Evolutionary conservation across 1,140 invertebrate genomes (phyloP).

Genomic region (Kradibia gibbosae): DNA sequence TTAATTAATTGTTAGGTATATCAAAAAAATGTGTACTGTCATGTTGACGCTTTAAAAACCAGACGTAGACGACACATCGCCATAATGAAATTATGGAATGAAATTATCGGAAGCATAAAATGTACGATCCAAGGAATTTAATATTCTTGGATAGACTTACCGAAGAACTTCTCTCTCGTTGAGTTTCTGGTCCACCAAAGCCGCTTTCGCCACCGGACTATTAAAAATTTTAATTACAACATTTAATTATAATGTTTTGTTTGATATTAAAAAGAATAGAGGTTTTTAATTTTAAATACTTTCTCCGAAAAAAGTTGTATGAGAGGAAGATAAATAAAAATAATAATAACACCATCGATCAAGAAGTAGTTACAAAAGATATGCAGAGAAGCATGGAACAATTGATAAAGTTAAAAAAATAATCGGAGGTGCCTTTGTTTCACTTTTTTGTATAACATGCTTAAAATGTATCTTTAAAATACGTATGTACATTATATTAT

Average conservation of each 20-base stretch:
- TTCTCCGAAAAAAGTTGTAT: too few relatives aligned
- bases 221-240: slow-evolving; percentile 56
- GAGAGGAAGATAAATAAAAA: too few relatives aligned
- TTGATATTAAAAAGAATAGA: neutral
- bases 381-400: slow-evolving; percentile 65
- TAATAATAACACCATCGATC: too few relatives aligned
- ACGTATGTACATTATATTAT: slow-evolving; percentile 8
- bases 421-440: slow-evolving; percentile 53
- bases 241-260: neutral
- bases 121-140: slow-evolving; percentile 41
- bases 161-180: slow-evolving; percentile 68
- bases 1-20: too few relatives aligned
- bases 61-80: neutral
- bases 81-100: neutral
- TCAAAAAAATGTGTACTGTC: neutral
- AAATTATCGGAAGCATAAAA: slow-evolving; percentile 37
- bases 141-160: slow-evolving; percentile 64
- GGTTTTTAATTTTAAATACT: too few relatives aligned
- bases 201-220: slow-evolving; percentile 71
- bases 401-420: too few relatives aligned
- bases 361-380: slow-evolving; percentile 74
- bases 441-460: neutral
- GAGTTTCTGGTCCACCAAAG: slow-evolving; percentile 68
- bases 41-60: neutral
- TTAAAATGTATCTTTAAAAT: slow-evolving; percentile 3